Evolutionary conservation across 2,888 invertebrate species (phyloP).

Genomic region (Cephus sareptanus): DNA sequence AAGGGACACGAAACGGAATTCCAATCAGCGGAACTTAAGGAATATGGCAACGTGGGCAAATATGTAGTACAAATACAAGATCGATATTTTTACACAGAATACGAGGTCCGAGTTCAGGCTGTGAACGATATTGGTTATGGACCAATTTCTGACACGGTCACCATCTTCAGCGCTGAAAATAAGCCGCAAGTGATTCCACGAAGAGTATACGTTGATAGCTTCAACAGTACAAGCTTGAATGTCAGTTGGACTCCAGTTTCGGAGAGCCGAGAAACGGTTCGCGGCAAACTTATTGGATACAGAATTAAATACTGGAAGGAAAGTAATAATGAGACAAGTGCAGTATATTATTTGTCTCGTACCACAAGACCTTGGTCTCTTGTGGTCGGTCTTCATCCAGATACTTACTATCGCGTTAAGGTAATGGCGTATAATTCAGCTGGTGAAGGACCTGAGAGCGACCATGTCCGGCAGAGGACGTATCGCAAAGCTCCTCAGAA

Average conservation of each 20-base stretch:
- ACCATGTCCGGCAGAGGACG: conserved; percentile 86
- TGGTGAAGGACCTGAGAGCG: conserved; percentile 96
- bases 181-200: conserved; percentile 94
- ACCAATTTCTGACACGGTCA: conserved; percentile 80
- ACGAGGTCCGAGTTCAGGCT: conserved; percentile 88
- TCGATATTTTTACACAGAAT: conserved; percentile 83
- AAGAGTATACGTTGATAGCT: conserved; percentile 80
- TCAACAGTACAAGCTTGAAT: conserved; percentile 92
- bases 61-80: conserved; percentile 81
- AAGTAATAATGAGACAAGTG: conserved; percentile 78
- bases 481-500: conserved; percentile 93
- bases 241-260: conserved; percentile 92
- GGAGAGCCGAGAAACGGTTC: conserved; percentile 83
- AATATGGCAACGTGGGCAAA: conserved; percentile 80
- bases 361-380: conserved; percentile 87
- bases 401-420: conserved; percentile 93
- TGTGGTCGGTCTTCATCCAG: conserved; percentile 92
- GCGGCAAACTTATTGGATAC: conserved; percentile 92
- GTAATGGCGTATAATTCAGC: conserved; percentile 97
- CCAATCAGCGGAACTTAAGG: conserved; percentile 77
- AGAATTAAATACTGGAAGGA: conserved; percentile 94
- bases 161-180: conserved; percentile 89
- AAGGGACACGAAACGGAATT: conserved; percentile 80
- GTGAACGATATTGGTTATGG: conserved; percentile 85
- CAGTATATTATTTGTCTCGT: conserved; percentile 86